Evolutionary conservation across 2,113 vertebrate species (phyloP), one percentile per base, ranked within the genome.

Genomic region (Crotalus tigris): DNA sequence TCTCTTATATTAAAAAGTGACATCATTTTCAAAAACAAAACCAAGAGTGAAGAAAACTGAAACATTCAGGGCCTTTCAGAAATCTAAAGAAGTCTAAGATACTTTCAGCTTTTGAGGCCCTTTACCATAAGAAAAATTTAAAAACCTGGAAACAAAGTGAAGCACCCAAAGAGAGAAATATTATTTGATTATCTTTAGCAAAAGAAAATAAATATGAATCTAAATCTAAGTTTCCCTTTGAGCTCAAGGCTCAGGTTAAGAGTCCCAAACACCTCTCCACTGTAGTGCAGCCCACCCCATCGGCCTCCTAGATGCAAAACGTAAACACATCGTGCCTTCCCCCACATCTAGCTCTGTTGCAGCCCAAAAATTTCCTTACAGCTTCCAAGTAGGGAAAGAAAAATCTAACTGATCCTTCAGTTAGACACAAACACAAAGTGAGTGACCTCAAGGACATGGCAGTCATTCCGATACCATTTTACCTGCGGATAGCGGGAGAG

Each of bases 401-500:
- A 49, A 49, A 6, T 51, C 9, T 51, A 51, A 85, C 53, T 90
- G 2, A 3, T 26, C n/a, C n/a, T 23, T 92, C 33, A 9, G 17
- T 33, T n/a, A n/a, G 15, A 8, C 64, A 15, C 23, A 75, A 33
- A 61, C 21, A 24, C 1, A 69, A 64, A 54, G 11, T 33, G 4
- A 58, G 44, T 9, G 53, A 55, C 39, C 39, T 58, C 15, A 3
- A n/a, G 39, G 39, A 69, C 33, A 55, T 5, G 11, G 4, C 85
- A 87, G 3, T 54, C 57, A 59, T 3, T 3, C 8, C 1, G n/a
- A 21, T 33, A 95, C 12, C 23, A 87, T 29, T 57, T 94, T 93
- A 98, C 99, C 98, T 98, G 98, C 2, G 99, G 98, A 92, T 99
- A 99, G 91, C 98, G 98, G 85, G 98, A 96, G 54, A 99, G 97